Conservation (phyloP, 1,140 invertebrate genomes). For the Eurosta solidaginis region DNA sequence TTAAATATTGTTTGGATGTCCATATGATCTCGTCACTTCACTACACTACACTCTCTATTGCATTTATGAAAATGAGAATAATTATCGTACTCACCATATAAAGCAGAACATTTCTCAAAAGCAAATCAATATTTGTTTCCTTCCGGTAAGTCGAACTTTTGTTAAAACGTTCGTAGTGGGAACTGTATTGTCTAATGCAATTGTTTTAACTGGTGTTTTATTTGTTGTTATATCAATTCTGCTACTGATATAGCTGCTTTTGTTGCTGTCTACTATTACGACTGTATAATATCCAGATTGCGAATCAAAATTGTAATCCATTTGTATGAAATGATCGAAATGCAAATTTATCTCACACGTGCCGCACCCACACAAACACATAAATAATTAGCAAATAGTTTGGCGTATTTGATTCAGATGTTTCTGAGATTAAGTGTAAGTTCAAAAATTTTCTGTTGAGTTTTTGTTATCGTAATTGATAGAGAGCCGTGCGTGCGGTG, state of each 20-base stretch:
- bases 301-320: conserved; percentile 1
- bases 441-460: no score
- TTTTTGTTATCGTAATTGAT: no score
- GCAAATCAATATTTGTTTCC: background rate
- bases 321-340: background rate
- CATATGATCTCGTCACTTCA: no score
- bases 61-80: no score
- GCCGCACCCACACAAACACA: background rate
- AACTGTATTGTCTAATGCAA: background rate
- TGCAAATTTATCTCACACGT: background rate
- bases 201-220: background rate
- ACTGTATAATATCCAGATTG: background rate
- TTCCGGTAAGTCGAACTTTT: background rate
- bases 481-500: no score
- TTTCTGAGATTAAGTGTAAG: no score
- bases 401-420: no score
- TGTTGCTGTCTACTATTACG: background rate
- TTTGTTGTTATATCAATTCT: background rate
- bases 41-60: no score
- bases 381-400: background rate
- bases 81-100: conserved; percentile 18
- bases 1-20: no score
- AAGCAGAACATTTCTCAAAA: background rate
- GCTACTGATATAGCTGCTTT: background rate
- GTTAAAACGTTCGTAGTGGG: background rate